These are phyloP conservation scores for Alviniconcha marisindica DNA, from an alignment of 1,140 invertebrate species.

Conservation along the genomic window DNA sequence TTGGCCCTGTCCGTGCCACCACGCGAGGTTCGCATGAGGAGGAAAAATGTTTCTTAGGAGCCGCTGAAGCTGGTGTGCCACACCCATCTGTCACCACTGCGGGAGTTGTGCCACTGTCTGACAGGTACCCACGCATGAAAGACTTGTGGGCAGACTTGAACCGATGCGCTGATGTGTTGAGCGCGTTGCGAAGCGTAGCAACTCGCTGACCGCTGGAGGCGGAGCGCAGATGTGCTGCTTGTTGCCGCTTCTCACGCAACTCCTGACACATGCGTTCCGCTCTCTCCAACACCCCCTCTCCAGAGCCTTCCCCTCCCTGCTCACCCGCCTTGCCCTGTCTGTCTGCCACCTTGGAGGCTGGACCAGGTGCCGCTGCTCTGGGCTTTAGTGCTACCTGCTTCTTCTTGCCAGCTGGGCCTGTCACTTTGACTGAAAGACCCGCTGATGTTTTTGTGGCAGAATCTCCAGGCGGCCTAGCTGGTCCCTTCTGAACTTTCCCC, in stretches of 20 bases:
- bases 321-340: neutral
- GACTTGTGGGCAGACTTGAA: constrained; percentile 14
- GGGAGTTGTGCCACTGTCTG: neutral
- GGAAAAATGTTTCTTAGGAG: constrained; percentile 10
- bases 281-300: constrained; percentile 37
- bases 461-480: neutral
- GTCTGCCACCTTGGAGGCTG: neutral
- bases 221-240: neutral
- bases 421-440: neutral
- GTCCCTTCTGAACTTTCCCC: neutral
- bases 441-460: no score
- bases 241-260: constrained; percentile 32
- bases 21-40: neutral
- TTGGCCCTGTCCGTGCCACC: no score
- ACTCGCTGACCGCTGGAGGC: neutral
- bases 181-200: neutral
- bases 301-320: neutral
- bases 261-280: constrained; percentile 41
- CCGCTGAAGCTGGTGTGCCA: neutral
- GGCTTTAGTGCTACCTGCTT: neutral
- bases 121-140: constrained; percentile 18
- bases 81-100: neutral
- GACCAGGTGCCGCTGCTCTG: neutral
- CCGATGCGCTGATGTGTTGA: neutral
- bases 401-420: neutral